Evolutionary conservation across 2,888 invertebrate species (phyloP), one percentile per base, ranked within the genome.

Genomic region (Stenolophus ochropezus): DNA sequence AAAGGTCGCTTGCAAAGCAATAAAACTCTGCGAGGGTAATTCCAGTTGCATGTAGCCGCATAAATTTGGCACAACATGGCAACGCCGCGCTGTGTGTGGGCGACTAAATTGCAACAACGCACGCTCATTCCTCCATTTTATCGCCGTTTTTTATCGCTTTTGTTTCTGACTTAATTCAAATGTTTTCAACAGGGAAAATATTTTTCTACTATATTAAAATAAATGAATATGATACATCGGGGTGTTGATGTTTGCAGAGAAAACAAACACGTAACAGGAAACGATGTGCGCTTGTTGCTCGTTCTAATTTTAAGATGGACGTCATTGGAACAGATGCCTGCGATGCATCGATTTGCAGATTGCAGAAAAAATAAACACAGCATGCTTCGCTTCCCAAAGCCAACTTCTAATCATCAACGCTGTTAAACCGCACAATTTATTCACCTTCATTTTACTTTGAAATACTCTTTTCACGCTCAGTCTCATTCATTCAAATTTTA

Each of bases 291-390:
- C 33, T 42, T 51, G 51, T n/a, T n/a, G n/a, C n/a, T n/a, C n/a
- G n/a, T 51, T 61, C 61, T 61, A 61, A 61, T 61, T 61, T 61
- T 61, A 61, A 25, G 61, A 56, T 27, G 14, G 8, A 61, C 61
- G 61, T 61, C 61, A 61, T 61, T 5, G 25, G 14, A 61, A 61
- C 61, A 61, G 61, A 61, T 61, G 61, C 61, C 61, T 61, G 61
- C 61, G 25, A 61, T 25, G 25, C 61, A 61, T 61, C 25, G 61
- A 61, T 61, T 20, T 61, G 61, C 61, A 25, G 23, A 61, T 61
- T 61, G 23, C 5, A 23, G n/a, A 61, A 25, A 27, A 61, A 61
- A 61, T 23, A 61, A 61, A 61, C 61, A 61, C 4, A 58, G n/a
- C 11, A 11, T 42, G 11, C 33, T n/a, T n/a, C n/a, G n/a, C n/a